Percentiles rank a stretch among this genome's conserved stretches.
phyloP scores from a whole-genome alignment of 2,888 invertebrate species.

The Drosophila eohydei region DNA sequence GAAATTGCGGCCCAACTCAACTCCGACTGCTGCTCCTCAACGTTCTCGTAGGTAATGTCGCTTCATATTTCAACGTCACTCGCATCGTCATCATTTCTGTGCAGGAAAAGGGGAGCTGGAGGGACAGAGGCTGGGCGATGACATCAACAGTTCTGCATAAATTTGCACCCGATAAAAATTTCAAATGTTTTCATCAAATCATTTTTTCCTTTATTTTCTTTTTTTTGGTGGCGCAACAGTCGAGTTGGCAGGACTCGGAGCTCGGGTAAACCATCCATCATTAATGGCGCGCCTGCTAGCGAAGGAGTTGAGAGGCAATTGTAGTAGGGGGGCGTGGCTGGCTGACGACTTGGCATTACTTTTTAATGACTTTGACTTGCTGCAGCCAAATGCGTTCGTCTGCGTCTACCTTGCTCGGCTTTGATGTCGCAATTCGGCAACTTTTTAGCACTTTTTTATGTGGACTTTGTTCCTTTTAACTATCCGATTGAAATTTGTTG shows the following conservation, averaged over 20 bases:
- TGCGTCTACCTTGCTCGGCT: slow-evolving; percentile 46
- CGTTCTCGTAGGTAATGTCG: slow-evolving; percentile 63
- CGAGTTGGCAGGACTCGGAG: slow-evolving; percentile 21
- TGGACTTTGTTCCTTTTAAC: slow-evolving; percentile 16
- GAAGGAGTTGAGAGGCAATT: slow-evolving; percentile 57
- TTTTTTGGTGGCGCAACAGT: slow-evolving; percentile 45
- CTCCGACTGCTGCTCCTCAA: slow-evolving; percentile 1
- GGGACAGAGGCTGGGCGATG: slow-evolving; percentile 52
- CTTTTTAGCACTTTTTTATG: slow-evolving; percentile 32
- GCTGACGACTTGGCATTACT: slow-evolving; percentile 76
- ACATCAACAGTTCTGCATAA: slow-evolving; percentile 83
- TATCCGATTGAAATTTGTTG: slow-evolving; percentile 40
- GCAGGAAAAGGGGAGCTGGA: neutral
- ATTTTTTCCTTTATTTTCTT: slow-evolving; percentile 44
- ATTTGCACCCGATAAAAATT: slow-evolving; percentile 83
- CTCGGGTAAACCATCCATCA: slow-evolving; percentile 72
- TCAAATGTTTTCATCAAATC: slow-evolving; percentile 82
- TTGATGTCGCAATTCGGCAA: slow-evolving; percentile 38
- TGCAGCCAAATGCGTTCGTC: slow-evolving; percentile 70
- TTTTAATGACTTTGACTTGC: slow-evolving; percentile 81
- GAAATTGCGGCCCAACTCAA: neutral
- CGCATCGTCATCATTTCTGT: slow-evolving; percentile 78
- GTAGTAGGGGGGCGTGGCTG: slow-evolving; percentile 32
- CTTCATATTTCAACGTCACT: slow-evolving; percentile 79
- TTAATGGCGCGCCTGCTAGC: slow-evolving; percentile 65